phyloP scores from a whole-genome alignment of 2,797 vertebrate species.

The Parauchenoglanis punctatus region DNA sequence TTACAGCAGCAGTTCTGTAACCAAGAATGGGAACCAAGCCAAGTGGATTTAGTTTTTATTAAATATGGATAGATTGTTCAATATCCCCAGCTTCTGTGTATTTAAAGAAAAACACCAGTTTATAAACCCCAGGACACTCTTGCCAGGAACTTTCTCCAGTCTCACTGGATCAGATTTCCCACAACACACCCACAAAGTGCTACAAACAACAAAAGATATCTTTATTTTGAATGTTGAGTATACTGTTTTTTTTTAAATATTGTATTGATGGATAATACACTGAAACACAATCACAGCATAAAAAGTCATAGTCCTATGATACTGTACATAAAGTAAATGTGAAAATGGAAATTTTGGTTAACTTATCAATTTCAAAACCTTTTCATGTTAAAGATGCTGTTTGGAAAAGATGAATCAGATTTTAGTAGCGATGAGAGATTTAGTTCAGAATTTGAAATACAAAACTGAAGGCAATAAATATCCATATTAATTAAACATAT shows the following conservation, averaged over 20 bases:
- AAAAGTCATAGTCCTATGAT: slow-evolving; percentile 27
- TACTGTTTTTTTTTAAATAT: neutral
- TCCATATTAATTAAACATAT: neutral
- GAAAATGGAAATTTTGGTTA: neutral
- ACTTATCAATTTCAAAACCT: neutral
- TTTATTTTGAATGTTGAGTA: slow-evolving; percentile 11
- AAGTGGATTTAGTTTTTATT: neutral
- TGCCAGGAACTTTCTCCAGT: slow-evolving; percentile 14
- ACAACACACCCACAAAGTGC: slow-evolving; percentile 17
- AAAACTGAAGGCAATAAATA: slow-evolving; percentile 43
- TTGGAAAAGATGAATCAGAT: slow-evolving; percentile 1
- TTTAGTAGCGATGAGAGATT: neutral
- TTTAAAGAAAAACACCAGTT: neutral
- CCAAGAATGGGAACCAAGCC: neutral
- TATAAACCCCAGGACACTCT: neutral
- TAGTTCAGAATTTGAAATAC: neutral
- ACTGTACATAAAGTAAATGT: slow-evolving; percentile 39
- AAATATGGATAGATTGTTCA: neutral
- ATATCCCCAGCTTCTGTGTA: neutral
- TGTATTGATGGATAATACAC: neutral
- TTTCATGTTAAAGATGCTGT: neutral
- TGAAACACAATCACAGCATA: neutral
- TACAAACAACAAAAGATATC: neutral
- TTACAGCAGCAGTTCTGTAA: neutral
- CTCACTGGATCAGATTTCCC: neutral